Conservation (phyloP, 2,113 vertebrate genomes). For the Vulpes vulpes region DNA sequence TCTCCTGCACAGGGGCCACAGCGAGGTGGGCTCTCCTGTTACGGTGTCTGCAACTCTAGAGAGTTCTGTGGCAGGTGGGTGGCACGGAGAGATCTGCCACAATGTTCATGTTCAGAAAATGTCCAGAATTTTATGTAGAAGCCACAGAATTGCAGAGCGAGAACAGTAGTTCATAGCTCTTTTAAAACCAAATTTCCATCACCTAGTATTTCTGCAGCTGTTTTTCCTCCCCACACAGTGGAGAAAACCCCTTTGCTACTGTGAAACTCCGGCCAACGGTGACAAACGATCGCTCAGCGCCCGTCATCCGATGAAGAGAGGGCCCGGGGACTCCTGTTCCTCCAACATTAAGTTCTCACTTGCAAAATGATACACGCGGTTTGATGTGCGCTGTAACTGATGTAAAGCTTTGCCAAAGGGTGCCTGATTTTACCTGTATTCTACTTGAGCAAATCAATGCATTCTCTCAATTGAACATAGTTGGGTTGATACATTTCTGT, state of each 20-base stretch:
- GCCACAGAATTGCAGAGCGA: neutral
- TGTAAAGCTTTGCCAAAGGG: conserved; percentile 39
- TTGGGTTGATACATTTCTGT: conserved; percentile 78
- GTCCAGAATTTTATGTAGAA: neutral
- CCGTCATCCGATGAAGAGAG: conserved; percentile 87
- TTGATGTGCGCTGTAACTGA: conserved; percentile 67
- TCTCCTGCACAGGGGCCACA: neutral
- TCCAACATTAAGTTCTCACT: neutral
- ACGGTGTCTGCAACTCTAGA: neutral
- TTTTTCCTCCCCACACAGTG: conserved; percentile 87
- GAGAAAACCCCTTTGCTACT: conserved; percentile 96
- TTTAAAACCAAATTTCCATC: neutral
- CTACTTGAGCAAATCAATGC: conserved; percentile 72
- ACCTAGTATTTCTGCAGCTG: neutral
- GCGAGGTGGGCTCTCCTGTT: neutral
- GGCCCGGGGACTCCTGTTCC: accelerated
- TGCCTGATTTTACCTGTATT: conserved; percentile 66
- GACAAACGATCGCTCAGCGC: conserved; percentile 97
- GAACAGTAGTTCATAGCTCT: too few relatives aligned
- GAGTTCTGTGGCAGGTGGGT: accelerated
- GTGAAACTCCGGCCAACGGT: conserved; percentile 96
- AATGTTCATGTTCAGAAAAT: neutral
- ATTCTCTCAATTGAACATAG: conserved; percentile 68
- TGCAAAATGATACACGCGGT: conserved; percentile 35
- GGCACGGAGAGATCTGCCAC: neutral